Base-by-base conservation (phyloP, 2,888 invertebrate genomes). In the Lycaena phlaeas region DNA sequence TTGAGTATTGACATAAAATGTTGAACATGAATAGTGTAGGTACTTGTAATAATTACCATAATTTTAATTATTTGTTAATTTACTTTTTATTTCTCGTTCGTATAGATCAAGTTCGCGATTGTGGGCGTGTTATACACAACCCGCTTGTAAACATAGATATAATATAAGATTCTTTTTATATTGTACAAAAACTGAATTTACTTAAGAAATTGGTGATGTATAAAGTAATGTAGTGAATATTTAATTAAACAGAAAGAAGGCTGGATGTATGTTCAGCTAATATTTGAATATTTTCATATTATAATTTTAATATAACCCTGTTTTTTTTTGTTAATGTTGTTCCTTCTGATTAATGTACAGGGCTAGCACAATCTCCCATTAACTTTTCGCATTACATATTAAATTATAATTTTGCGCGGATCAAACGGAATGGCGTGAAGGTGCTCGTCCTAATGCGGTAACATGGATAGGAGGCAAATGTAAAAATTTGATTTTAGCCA, bases 261-360 rank as follows among this genome's bases (percentile, higher is more conserved):
- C 78, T 78, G 82, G 67, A 78, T 72, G 64, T 70, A 69, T 58
- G 64, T 81, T 76, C 81, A 65, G 82, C 68, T 66, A 61, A 77
- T 82, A 82, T 82, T 84, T 84, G 81, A 81, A 82, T 82, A 84
- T 82, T 84, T 84, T 82, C 82, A 82, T 84, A 82, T 82, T 82
- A 79, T 84, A 78, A 84, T 84, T 84, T 82, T 82, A 82, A 81
- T 82, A 81, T 82, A 82, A 82, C 78, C 78, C 70, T 77, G 78
- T 82, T 84, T 82, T 61, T 76, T 68, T 70, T 74, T 76, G 78
- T 78, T 79, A 65, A 77, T 69, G 62, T 75, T 79, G 68, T 78
- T 79, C 74, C 81, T 79, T 76, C 68, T 58, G 60, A 65, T 66
- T 68, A 70, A 54, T 81, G 78, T 79, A 73, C 68, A 66, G 68